Evolutionary conservation across 2,113 vertebrate species (phyloP), one percentile per base, ranked within the genome.

Genomic region (Gambusia holbrooki): DNA sequence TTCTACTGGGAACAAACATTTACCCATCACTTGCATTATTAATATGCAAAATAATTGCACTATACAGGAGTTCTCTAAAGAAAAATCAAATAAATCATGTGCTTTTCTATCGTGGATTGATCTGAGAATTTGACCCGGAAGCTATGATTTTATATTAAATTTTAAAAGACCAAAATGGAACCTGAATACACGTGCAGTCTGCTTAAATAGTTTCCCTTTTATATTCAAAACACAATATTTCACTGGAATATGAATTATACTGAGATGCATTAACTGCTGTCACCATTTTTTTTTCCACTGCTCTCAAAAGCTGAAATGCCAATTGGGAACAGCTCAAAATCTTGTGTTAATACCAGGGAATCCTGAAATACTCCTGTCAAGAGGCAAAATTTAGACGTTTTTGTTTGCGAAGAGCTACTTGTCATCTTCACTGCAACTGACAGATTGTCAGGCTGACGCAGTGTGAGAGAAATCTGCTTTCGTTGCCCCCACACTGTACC

Each of bases 401-500:
- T 10, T 45, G 1, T 66, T 27, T 48, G 62, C 48, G 51, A 62
- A 51, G 62, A 54, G 37, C 30, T 32, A 58, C 66, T 68, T 63
- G 40, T 74, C 73, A 63, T 17, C 69, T 73, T 75, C 9, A 45
- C 35, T 69, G 64, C 30, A 65, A 45, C 42, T 75, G 58, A 80
- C 37, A 74, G 62, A 74, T 45, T 77, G 66, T 68, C 71, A 82
- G 60, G 40, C 62, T 79, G 73, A 80, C n/a, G 2, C 54, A 28
- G 62, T 79, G 77, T 76, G 61, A 71, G 28, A 81, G 27, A 71
- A 7, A 85, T 76, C 64, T 69, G 66, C 51, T 88, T 83, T 84
- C 85, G 72, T 66, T 61, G 70, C 61, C 54, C 33, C 66, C 13
- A 15, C 60, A 37, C 19, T 70, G 80, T 82, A 81, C 51, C 71